phyloP scores from a whole-genome alignment of 2,797 vertebrate genomes.

The Trichosurus vulpecula region DNA sequence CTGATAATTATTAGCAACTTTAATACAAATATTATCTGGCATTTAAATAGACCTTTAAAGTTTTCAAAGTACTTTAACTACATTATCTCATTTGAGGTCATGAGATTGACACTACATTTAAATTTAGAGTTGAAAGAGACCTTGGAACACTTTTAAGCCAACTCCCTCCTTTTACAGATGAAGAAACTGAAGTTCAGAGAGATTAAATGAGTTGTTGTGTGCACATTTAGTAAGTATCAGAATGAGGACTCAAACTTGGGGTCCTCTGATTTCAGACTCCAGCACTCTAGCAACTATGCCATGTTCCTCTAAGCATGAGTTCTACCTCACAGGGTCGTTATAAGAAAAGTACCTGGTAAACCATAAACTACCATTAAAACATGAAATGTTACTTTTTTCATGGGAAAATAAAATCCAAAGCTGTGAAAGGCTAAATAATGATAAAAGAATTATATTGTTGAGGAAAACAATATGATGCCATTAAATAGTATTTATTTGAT shows the following conservation, averaged over 20 bases:
- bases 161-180: background rate
- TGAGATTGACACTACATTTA: background rate
- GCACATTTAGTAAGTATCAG: background rate
- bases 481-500: background rate
- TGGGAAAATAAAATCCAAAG: background rate
- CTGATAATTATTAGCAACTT: background rate
- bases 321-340: background rate
- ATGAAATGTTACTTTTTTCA: background rate
- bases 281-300: background rate
- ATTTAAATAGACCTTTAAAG: background rate
- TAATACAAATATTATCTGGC: background rate
- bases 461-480: background rate
- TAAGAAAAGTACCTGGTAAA: background rate
- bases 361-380: background rate
- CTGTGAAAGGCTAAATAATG: background rate
- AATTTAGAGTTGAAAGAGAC: background rate
- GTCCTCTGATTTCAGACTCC: background rate
- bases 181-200: background rate
- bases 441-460: background rate
- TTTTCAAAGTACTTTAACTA: background rate
- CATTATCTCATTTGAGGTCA: background rate
- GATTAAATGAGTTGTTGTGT: background rate
- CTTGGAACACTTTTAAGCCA: background rate
- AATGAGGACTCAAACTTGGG: background rate
- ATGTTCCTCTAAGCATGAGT: background rate